Evolutionary conservation across 2,113 vertebrate species (phyloP).

Genomic region (Peucedramus taeniatus): DNA sequence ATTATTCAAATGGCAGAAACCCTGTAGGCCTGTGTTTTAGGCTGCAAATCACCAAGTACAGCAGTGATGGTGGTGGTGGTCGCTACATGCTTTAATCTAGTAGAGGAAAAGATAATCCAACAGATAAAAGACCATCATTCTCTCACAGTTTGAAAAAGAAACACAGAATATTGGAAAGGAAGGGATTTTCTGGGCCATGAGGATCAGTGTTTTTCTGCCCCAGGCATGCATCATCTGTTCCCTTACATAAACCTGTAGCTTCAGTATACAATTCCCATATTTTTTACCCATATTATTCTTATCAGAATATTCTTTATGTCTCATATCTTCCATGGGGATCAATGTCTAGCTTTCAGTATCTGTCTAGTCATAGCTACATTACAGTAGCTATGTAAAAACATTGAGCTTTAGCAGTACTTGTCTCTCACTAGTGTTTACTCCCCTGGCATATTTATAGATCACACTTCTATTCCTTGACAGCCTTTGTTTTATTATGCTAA

Average conservation of each 20-base stretch:
- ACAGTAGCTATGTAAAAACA: neutral
- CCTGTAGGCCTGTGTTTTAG: neutral
- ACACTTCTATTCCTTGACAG: neutral
- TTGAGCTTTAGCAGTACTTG: neutral
- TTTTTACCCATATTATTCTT: neutral
- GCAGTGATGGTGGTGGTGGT: neutral
- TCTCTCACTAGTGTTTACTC: neutral
- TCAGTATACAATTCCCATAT: neutral
- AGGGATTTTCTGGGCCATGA: neutral
- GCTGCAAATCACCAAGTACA: neutral
- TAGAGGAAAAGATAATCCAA: neutral
- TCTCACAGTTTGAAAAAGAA: neutral
- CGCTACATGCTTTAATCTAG: rapidly evolving
- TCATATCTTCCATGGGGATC: neutral
- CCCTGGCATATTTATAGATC: neutral
- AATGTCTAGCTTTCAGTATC: neutral
- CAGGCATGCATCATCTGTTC: neutral
- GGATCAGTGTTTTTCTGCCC: neutral
- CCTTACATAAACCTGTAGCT: neutral
- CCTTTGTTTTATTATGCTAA: neutral
- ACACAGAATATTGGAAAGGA: neutral
- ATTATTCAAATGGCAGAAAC: neutral
- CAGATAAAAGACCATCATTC: neutral
- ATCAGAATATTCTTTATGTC: neutral
- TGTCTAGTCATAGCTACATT: neutral